Percentiles rank a stretch among this genome's conserved stretches.
Conservation (phyloP, 2,113 vertebrate species). For the Probosciger aterrimus region DNA sequence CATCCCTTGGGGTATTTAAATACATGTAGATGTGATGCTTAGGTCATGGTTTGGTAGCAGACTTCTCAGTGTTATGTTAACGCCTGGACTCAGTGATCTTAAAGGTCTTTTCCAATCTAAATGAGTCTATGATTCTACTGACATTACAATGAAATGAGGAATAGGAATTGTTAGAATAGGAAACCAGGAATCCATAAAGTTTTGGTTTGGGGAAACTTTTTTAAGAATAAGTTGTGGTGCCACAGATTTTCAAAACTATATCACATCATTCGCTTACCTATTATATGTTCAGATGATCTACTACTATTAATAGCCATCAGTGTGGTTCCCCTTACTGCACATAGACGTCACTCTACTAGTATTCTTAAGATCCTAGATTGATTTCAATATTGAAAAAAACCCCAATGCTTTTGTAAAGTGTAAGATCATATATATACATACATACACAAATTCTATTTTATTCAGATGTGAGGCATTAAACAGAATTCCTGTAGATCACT, state of each 20-base stretch:
- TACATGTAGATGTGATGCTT: not conserved
- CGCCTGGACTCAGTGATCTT: not conserved
- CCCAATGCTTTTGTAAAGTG: not conserved
- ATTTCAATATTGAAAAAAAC: not conserved
- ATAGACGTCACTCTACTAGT: too few relatives aligned
- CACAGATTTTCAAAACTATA: not conserved
- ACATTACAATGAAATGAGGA: not conserved
- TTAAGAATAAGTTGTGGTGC: not conserved
- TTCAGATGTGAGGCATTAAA: not conserved
- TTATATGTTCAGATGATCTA: not conserved
- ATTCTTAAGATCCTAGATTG: not conserved
- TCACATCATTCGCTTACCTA: not conserved
- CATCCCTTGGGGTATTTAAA: not conserved
- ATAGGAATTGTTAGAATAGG: not conserved
- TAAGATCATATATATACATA: not conserved
- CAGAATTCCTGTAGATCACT: not conserved
- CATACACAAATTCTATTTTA: not conserved
- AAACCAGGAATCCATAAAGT: not conserved
- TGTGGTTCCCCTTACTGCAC: not conserved
- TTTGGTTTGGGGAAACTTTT: not conserved
- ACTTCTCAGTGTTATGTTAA: not conserved
- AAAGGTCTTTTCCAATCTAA: not conserved
- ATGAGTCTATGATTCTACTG: not conserved
- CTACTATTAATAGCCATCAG: not conserved
- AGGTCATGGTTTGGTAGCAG: not conserved